Evolutionary conservation across 2,888 invertebrate genomes (phyloP), one percentile per base, ranked within the genome.

Genomic region (Luperina nickerlii): DNA sequence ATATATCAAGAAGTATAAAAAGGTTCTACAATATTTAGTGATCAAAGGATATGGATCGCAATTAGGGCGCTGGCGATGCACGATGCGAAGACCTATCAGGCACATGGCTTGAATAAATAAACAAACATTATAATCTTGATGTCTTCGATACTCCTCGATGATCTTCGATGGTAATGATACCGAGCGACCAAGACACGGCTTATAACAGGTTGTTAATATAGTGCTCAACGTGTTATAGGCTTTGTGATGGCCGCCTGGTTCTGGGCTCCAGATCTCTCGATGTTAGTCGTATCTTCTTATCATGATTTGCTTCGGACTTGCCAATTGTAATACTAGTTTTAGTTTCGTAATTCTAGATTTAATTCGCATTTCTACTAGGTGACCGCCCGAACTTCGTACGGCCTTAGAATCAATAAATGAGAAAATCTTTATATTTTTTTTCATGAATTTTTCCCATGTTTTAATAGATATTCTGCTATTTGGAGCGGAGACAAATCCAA

Each of bases 171-270:
- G 13, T 45, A 13, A 13, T 13, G 32, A 32, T 18, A 54, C 45
- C 54, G 45, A 24, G 76, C 32, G 65, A 76, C 42, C 4, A 18
- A 54, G 24, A 76, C 76, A 76, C 24, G 42, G 51, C 77, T 0
- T 54, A 65, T 76, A 76, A 65, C 77, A 77, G 18, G 77, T 42
- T 76, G 74, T 18, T 5, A 18, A 32, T 15, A 2, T 20, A 1
- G 24, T n/a, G 6, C 18, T 15, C 54, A 77, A 77, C 76, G 77
- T 77, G 77, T 77, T 65, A 76, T 76, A 54, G 32, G 65, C 65
- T 76, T 77, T 77, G 76, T 77, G 77, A 77, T 45, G 32, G 51
- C 65, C 76, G 54, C 45, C 42, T 45, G 54, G 15, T 24, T 18
- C 65, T 65, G 42, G 32, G 65, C 1, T 48, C 32, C 62, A 15